These are phyloP conservation scores for Myotis vivesi DNA, from an alignment of 2,797 vertebrate genomes.

Conservation along the genomic window DNA sequence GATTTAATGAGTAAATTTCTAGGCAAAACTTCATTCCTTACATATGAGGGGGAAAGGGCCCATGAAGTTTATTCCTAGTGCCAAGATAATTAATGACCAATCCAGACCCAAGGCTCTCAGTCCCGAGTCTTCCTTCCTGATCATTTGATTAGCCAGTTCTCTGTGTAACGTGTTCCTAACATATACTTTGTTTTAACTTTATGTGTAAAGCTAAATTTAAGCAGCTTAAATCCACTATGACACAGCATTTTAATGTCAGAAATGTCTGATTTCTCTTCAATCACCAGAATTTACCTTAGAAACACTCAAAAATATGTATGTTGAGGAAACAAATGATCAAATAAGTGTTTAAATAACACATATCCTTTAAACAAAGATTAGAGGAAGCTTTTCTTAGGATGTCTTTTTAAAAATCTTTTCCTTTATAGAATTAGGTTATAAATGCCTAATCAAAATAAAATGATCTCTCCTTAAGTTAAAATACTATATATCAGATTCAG, in stretches of 20 bases:
- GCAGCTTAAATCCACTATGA: background rate
- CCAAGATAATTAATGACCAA: background rate
- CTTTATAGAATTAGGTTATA: conserved; percentile 27
- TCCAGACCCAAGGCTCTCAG: background rate
- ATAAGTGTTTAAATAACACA: background rate
- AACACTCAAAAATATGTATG: background rate
- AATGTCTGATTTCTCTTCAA: background rate
- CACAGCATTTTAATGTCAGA: background rate
- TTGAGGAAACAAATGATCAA: background rate
- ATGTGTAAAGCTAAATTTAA: background rate
- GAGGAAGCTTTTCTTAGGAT: background rate
- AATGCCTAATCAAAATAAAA: conserved; percentile 41
- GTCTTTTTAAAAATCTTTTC: background rate
- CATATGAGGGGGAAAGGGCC: background rate
- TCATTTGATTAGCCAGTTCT: background rate
- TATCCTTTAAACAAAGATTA: conserved; percentile 20
- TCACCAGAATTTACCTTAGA: background rate
- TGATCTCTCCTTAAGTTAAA: conserved; percentile 31
- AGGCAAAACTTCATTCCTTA: background rate
- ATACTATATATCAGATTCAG: background rate
- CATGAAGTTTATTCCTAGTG: background rate
- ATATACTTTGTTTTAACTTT: background rate
- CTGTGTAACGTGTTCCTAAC: background rate
- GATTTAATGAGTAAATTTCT: background rate
- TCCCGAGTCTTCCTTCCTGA: background rate